Percentiles rank a stretch among this genome's conserved stretches.
Evolutionary conservation across 2,888 invertebrate species (phyloP).

Genomic region (Cerastis leucographa): DNA sequence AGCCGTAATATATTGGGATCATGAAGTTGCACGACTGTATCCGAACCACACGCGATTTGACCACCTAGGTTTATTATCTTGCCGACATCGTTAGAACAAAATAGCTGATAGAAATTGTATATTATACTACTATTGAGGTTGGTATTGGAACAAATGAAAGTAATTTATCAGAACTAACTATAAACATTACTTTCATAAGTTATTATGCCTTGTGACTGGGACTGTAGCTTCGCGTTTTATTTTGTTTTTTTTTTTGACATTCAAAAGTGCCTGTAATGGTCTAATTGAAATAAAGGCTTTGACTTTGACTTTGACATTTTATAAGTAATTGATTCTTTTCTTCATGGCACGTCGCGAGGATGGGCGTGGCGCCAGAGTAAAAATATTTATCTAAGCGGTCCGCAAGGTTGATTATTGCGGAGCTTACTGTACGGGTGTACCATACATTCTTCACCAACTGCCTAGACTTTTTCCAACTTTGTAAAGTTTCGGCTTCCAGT

Average conservation of each 20-base stretch:
- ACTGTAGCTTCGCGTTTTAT: too few species aligned
- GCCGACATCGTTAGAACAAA: background rate
- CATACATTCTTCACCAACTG: background rate
- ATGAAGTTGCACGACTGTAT: constrained; percentile 50
- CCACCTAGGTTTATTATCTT: constrained; percentile 40
- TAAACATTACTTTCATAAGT: too few species aligned
- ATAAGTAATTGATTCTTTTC: background rate
- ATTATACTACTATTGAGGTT: background rate
- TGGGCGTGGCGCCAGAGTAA: background rate
- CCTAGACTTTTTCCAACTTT: background rate
- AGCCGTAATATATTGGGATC: constrained; percentile 48
- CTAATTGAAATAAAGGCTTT: too few species aligned
- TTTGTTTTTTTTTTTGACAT: too few species aligned
- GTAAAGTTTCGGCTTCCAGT: background rate
- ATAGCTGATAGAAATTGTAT: background rate
- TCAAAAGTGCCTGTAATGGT: too few species aligned
- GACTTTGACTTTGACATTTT: too few species aligned
- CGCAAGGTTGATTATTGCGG: background rate
- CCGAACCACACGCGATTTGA: constrained; percentile 47
- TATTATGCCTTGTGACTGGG: too few species aligned
- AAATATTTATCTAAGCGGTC: background rate
- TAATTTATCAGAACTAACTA: background rate
- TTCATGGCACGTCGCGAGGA: background rate
- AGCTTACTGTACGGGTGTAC: background rate
- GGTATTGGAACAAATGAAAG: background rate